A percentile compares a stretch with the other conserved stretches of the same genome.
Conservation (phyloP, 2,113 vertebrate genomes). For the Apteryx owenii region DNA sequence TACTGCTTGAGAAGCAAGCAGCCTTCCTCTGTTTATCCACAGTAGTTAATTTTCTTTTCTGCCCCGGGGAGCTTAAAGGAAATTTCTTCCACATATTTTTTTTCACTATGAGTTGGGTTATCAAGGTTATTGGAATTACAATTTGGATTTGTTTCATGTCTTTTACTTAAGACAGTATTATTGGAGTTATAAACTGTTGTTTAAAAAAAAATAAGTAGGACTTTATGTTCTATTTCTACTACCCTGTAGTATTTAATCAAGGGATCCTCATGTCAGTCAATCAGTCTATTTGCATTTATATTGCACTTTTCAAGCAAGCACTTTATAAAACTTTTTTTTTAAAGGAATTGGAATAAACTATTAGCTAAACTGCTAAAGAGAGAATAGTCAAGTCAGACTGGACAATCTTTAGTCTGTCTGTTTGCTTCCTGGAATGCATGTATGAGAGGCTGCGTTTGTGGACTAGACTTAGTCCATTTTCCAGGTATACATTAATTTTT, state of each 20-base stretch:
- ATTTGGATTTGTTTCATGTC: constrained; percentile 10
- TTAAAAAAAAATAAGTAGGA: neutral
- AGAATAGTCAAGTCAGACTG: neutral
- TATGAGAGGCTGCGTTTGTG: neutral
- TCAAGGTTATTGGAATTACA: neutral
- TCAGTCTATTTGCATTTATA: constrained; percentile 44
- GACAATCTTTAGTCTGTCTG: neutral
- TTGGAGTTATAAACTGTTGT: neutral
- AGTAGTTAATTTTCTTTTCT: neutral
- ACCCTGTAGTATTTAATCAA: constrained; percentile 26
- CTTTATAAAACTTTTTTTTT: neutral
- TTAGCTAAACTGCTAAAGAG: neutral
- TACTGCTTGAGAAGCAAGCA: neutral
- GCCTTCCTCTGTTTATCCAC: neutral
- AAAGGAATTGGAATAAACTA: neutral
- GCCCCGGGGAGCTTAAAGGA: neutral
- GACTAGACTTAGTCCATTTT: fast-evolving
- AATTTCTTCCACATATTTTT: neutral
- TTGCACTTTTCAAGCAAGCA: neutral
- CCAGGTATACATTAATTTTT: neutral
- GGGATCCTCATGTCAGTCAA: neutral
- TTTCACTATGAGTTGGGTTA: neutral
- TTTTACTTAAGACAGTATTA: constrained; percentile 8
- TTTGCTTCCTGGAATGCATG: neutral
- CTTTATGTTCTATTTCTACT: neutral